Evolutionary conservation across 2,888 invertebrate genomes (phyloP).

Genomic region (Rhagonycha fulva): DNA sequence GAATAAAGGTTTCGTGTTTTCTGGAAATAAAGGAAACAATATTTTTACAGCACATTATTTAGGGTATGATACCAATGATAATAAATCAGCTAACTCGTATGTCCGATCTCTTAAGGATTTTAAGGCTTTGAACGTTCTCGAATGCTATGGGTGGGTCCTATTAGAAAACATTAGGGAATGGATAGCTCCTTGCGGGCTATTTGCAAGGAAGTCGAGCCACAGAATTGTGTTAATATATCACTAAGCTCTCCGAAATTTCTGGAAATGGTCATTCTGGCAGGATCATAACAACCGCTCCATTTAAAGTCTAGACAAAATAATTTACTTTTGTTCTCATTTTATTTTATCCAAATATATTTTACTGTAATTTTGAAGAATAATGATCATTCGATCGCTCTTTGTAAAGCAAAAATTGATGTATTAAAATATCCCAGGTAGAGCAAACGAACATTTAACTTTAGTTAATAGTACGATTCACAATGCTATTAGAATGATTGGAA

Average conservation of each 20-base stretch:
- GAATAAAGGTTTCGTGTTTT: slow-evolving; percentile 10
- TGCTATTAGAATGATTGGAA: neutral
- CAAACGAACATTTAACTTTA: neutral
- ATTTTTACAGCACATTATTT: slow-evolving; percentile 38
- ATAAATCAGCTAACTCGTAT: slow-evolving; percentile 34
- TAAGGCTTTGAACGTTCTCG: slow-evolving; percentile 24
- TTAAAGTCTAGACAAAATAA: neutral
- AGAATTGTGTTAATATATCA: slow-evolving; percentile 19
- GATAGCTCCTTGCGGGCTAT: slow-evolving; percentile 17
- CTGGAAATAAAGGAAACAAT: slow-evolving; percentile 35
- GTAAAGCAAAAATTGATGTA: neutral
- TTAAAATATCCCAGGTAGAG: neutral
- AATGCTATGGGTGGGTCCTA: slow-evolving; percentile 19
- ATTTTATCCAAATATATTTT: neutral
- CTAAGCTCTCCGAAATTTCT: neutral
- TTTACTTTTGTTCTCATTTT: neutral
- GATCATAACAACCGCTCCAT: neutral
- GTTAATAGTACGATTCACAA: neutral
- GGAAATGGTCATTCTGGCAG: neutral
- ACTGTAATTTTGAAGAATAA: neutral
- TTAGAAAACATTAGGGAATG: slow-evolving; percentile 21
- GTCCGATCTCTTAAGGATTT: slow-evolving; percentile 22
- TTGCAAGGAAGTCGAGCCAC: slow-evolving; percentile 9
- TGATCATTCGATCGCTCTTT: neutral
- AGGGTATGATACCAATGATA: slow-evolving; percentile 32